These are phyloP conservation scores for Meda fulgida DNA, from an alignment of 2,797 vertebrate genomes.

Conservation along the genomic window DNA sequence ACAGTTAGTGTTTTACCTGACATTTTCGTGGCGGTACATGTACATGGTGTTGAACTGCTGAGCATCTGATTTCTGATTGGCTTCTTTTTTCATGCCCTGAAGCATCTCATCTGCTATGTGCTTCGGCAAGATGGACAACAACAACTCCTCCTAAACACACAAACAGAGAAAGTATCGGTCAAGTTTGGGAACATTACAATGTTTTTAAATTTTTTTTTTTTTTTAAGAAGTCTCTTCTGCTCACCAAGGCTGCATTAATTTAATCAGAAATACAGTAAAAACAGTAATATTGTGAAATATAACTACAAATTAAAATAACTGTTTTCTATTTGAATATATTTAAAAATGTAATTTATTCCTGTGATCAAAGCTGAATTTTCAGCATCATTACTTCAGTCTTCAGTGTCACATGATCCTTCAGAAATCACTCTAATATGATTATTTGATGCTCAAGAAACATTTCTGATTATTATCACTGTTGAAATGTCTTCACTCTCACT, in stretches of 20 bases:
- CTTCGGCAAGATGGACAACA: constrained; percentile 95
- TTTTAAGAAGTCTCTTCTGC: not conserved
- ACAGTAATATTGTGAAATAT: not conserved
- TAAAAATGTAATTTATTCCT: not conserved
- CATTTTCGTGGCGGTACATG: constrained; percentile 97
- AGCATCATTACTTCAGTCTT: too few relatives aligned
- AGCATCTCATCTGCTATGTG: constrained; percentile 98
- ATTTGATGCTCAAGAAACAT: not conserved
- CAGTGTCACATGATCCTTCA: not conserved
- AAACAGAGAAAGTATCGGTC: not conserved
- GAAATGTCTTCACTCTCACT: not conserved
- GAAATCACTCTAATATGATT: not conserved
- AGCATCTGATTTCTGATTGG: constrained; percentile 84
- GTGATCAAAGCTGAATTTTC: too few relatives aligned
- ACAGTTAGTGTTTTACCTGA: constrained; percentile 81
- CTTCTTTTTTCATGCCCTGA: constrained; percentile 93
- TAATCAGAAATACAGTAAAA: not conserved
- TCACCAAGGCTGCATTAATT: not conserved
- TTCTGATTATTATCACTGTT: not conserved
- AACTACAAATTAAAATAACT: too few relatives aligned
- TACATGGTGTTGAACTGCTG: constrained; percentile 99
- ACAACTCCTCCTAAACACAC: constrained; percentile 84
- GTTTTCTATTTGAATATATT: too few relatives aligned
- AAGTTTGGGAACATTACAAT: not conserved
- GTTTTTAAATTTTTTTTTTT: too few relatives aligned